Base-by-base conservation (phyloP, 2,113 vertebrate species). In the Vidua chalybeata region DNA sequence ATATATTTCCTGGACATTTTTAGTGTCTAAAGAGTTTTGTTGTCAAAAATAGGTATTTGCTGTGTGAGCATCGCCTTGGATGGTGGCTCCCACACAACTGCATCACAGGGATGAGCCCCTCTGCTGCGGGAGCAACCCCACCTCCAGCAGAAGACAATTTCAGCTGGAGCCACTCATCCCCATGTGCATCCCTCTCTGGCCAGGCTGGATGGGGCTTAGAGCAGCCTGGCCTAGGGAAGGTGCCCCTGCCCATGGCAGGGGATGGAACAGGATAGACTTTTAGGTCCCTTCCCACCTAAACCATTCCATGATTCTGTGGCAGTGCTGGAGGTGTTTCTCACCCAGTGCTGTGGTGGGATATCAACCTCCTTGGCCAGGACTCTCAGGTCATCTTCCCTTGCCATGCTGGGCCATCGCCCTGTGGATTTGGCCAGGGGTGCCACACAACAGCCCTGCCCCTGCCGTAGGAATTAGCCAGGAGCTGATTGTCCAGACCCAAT, bases 41-140 rank as follows among this genome's bases (percentile, higher is more conserved):
- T n/a, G 45, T 37, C 33, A 82, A 73, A 90, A 90, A 16, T 3
- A 64, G 76, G 63, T 39, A 66, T 48, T 27, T 24, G 15, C 10
- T 46, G 28, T 43, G n/a, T 2, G 6, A 87, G 31, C 9, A 13
- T 46, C 61, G 77, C 45, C 52, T 72, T 68, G 79, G 85, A 79
- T 27, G 16, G 20, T 5, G 5, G 51, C 41, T 89, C 71, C 51
- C 3, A 3, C 31, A 41, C 0, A 2, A 1, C 11, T 2, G 2
- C 73, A 48, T 6, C 45, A 27, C 23, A 16, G 2, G 2, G 21
- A 43, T 58, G 56, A 87, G 10, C 13, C 51, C 9, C n/a, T 17
- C 23, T 30, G 21, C 7, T 13, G 21, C 49, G 66, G 22, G 41
- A 62, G 22, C 31, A 61, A 11, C 6, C 16, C 7, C 56, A 48